Conservation (phyloP, 1,140 invertebrate species). For the Psix sp. region DNA sequence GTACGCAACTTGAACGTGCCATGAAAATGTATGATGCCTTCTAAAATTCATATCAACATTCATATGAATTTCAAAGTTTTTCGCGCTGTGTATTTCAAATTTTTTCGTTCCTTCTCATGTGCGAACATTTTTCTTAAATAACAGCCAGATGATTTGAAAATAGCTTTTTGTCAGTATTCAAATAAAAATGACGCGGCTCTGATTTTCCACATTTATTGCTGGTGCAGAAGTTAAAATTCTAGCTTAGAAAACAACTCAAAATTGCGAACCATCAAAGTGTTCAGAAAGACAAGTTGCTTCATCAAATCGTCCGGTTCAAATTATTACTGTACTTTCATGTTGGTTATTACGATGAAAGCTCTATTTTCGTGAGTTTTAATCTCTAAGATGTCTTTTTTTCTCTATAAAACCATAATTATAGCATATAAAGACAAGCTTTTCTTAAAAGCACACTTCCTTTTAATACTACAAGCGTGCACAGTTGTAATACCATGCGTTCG, state of each 20-base stretch:
- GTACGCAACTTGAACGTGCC: constrained; percentile 6
- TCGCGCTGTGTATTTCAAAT: constrained; percentile 16
- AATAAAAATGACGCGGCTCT: background rate
- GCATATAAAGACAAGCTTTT: constrained; percentile 16
- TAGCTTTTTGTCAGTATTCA: background rate
- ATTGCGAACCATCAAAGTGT: too few relatives aligned
- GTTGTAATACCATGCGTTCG: background rate
- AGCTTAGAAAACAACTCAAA: too few relatives aligned
- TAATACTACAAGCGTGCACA: constrained; percentile 8
- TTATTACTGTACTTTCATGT: too few relatives aligned
- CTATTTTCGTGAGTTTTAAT: background rate
- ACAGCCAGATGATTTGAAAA: background rate
- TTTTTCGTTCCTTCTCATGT: constrained; percentile 5
- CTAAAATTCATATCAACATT: constrained; percentile 25
- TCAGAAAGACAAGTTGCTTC: too few relatives aligned
- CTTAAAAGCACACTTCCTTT: constrained; percentile 2
- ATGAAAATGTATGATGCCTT: constrained; percentile 21
- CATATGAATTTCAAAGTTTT: constrained; percentile 19
- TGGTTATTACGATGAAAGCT: background rate
- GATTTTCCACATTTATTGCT: background rate
- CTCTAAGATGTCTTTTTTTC: constrained; percentile 2
- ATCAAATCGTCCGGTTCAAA: too few relatives aligned
- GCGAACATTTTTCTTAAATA: constrained; percentile 10
- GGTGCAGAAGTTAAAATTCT: too few relatives aligned
- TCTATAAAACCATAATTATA: constrained; percentile 9